Evolutionary conservation across 2,113 vertebrate genomes (phyloP).

Genomic region (Hipposideros armiger): DNA sequence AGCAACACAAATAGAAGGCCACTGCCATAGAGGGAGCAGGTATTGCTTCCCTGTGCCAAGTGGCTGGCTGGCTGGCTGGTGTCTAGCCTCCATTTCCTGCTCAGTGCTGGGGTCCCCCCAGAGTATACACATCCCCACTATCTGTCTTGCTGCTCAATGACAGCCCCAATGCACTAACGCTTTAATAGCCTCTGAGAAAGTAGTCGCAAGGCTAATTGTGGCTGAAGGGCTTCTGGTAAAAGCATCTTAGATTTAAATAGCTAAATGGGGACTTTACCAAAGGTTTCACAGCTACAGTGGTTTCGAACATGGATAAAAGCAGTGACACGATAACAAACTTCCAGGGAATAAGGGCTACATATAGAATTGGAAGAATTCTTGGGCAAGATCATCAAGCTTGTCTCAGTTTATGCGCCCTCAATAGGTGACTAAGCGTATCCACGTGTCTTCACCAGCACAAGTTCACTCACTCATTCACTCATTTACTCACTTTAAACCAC

Average conservation of each 20-base stretch:
- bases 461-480: background rate
- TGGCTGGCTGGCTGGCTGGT: background rate
- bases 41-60: background rate
- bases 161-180: background rate
- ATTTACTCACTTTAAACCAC: background rate
- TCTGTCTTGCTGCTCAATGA: background rate
- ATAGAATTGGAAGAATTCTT: background rate
- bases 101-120: background rate
- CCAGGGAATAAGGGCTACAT: background rate
- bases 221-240: background rate
- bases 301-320: background rate
- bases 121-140: background rate
- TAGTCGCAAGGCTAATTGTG: background rate
- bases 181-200: background rate
- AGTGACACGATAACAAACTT: background rate
- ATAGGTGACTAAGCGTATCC: background rate
- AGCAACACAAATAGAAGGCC: conserved; percentile 36
- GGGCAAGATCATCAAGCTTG: background rate
- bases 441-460: background rate
- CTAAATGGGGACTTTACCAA: background rate
- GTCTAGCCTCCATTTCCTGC: background rate
- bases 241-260: background rate
- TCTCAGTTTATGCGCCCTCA: background rate
- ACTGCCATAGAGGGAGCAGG: background rate
- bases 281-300: background rate